Evolutionary conservation across 1,140 invertebrate genomes (phyloP).

Genomic region (Drosophila melanica): DNA sequence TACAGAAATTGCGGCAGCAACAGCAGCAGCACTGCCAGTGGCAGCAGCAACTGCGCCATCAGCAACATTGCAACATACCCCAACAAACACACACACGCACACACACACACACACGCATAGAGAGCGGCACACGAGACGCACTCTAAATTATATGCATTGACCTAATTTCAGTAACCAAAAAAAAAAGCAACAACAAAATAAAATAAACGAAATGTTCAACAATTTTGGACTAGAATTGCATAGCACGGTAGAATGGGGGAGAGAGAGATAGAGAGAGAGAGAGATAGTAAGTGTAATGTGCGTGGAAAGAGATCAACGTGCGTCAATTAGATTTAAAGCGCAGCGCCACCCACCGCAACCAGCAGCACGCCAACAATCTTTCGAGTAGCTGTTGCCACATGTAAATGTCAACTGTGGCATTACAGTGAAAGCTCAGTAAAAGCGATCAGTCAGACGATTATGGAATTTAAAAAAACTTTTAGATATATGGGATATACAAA

Average conservation of each 20-base stretch:
- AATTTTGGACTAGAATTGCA: constrained; percentile 65
- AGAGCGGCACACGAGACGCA: constrained; percentile 26
- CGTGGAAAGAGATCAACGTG: constrained; percentile 24
- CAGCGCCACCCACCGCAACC: constrained; percentile 38
- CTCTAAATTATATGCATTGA: constrained; percentile 71
- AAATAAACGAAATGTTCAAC: constrained; percentile 43
- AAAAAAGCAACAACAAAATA: constrained; percentile 13
- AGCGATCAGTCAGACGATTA: not conserved
- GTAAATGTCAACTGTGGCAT: constrained; percentile 6
- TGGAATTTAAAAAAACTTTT: not conserved
- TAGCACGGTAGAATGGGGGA: not conserved
- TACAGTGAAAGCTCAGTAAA: not conserved
- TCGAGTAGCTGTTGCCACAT: constrained; percentile 16
- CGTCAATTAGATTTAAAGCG: constrained; percentile 13
- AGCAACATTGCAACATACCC: constrained; percentile 70
- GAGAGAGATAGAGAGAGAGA: not conserved
- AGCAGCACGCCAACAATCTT: constrained; percentile 14
- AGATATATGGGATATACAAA: not conserved
- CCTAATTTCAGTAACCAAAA: constrained; percentile 61
- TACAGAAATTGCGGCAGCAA: constrained; percentile 44
- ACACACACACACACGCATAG: constrained; percentile 8
- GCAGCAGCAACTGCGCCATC: constrained; percentile 46
- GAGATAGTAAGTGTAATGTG: constrained; percentile 8
- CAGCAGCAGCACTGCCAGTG: constrained; percentile 11
- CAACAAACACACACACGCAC: constrained; percentile 31